These are phyloP conservation scores for Drosophila sechellia DNA, from an alignment of 1,140 invertebrate genomes.

Conservation along the genomic window DNA sequence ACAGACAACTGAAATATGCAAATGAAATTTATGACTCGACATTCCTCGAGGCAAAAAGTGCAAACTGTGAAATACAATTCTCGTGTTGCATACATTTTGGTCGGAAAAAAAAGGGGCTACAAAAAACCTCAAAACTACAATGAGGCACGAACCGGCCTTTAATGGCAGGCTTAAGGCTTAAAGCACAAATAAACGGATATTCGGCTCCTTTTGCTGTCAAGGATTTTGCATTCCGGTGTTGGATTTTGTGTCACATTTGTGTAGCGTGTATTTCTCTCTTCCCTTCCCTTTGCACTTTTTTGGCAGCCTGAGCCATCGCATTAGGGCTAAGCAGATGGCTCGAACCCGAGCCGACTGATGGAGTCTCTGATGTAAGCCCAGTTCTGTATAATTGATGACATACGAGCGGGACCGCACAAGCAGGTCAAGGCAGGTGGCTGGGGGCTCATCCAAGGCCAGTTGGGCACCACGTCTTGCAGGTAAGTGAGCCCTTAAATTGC, in stretches of 20 bases:
- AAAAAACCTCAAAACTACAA: conserved; percentile 3
- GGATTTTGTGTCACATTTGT: conserved; percentile 49
- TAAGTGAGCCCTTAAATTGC: conserved; percentile 6
- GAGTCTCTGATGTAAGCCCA: conserved; percentile 49
- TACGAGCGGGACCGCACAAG: conserved; percentile 34
- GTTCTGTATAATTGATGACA: conserved; percentile 52
- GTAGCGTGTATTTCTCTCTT: conserved; percentile 33
- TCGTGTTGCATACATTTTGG: conserved; percentile 45
- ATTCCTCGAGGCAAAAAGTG: conserved; percentile 40
- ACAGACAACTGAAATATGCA: conserved; percentile 59
- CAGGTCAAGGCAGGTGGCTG: conserved; percentile 44
- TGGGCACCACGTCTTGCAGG: conserved; percentile 2
- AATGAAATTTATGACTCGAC: conserved; percentile 54
- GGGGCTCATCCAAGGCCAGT: conserved; percentile 29
- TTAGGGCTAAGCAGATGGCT: conserved; percentile 47
- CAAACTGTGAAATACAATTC: conserved; percentile 40
- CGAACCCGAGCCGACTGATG: conserved; percentile 20
- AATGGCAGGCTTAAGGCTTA: conserved; percentile 40
- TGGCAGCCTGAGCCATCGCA: conserved; percentile 39
- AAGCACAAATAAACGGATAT: conserved; percentile 39
- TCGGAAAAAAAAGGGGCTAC: conserved; percentile 1
- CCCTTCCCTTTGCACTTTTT: conserved; percentile 26
- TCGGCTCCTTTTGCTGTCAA: conserved; percentile 39
- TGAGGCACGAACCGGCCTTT: conserved; percentile 12
- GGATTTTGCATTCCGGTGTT: conserved; percentile 54